phyloP scores from a whole-genome alignment of 2,888 invertebrate genomes.

The Leptogaster cylindrica region DNA sequence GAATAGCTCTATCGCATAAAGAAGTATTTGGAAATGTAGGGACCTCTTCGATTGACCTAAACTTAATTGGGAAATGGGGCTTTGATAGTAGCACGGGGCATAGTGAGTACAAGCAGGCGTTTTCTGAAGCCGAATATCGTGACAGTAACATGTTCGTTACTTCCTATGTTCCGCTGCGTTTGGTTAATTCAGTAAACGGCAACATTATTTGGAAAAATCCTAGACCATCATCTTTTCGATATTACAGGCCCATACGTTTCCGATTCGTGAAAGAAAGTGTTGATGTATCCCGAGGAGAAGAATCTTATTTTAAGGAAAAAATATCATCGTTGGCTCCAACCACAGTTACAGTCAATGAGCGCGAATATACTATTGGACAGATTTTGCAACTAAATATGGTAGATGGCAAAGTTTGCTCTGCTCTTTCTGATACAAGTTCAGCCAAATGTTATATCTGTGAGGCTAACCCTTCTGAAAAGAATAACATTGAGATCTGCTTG shows the following conservation, averaged over 20 bases:
- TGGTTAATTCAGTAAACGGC: neutral
- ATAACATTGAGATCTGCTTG: too few relatives aligned
- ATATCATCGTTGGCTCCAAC: neutral
- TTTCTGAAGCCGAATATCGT: neutral
- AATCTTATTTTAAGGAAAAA: neutral
- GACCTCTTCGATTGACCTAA: neutral
- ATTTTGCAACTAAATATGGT: too few relatives aligned
- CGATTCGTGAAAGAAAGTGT: too few relatives aligned
- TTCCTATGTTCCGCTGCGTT: neutral
- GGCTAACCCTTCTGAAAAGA: too few relatives aligned
- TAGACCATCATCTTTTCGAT: neutral
- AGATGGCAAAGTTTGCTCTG: too few relatives aligned
- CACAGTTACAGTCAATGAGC: neutral
- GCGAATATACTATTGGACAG: neutral
- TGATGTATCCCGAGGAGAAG: neutral
- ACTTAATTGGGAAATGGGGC: neutral
- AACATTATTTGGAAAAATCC: slow-evolving; percentile 3
- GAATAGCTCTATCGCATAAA: neutral
- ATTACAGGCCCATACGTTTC: neutral
- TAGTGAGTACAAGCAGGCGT: neutral
- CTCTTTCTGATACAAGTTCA: too few relatives aligned
- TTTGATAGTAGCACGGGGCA: neutral
- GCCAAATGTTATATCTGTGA: too few relatives aligned
- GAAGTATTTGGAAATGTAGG: neutral
- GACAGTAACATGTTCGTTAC: neutral